These are phyloP conservation scores for Lepas anatifera DNA, from an alignment of 2,888 invertebrate genomes.

Conservation along the genomic window DNA sequence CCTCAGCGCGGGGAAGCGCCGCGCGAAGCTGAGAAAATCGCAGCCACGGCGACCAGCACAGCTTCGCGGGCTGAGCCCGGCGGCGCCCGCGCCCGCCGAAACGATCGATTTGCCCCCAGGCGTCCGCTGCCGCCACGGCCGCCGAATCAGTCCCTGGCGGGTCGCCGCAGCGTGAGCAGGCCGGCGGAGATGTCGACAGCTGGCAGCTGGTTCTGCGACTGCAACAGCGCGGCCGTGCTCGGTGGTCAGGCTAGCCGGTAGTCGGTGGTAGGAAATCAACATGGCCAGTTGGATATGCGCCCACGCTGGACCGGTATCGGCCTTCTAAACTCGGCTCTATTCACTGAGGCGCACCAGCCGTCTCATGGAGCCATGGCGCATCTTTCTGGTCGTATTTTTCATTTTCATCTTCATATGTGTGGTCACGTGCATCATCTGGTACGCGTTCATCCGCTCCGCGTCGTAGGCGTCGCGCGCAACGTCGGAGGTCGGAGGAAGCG, in stretches of 20 bases:
- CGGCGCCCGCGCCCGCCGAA: neutral
- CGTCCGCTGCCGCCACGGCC: neutral
- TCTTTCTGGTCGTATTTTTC: neutral
- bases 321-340: no score
- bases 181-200: neutral
- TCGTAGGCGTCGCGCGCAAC: neutral
- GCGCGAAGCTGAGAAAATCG: no score
- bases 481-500: no score
- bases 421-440: slow-evolving; percentile 8
- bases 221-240: neutral
- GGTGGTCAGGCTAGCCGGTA: neutral
- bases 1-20: no score
- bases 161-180: neutral
- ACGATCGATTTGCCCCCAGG: neutral
- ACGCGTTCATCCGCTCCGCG: slow-evolving; percentile 2
- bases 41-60: no score
- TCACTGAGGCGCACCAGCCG: no score
- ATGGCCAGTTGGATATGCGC: no score
- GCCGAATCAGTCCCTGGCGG: neutral
- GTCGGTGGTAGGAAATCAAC: no score
- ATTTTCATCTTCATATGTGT: slow-evolving; percentile 9
- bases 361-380: neutral
- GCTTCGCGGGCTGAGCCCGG: no score
- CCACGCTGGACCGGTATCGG: no score
- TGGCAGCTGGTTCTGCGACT: neutral